Conservation (phyloP, 2,113 vertebrate genomes). For the Seriola dumerili region DNA sequence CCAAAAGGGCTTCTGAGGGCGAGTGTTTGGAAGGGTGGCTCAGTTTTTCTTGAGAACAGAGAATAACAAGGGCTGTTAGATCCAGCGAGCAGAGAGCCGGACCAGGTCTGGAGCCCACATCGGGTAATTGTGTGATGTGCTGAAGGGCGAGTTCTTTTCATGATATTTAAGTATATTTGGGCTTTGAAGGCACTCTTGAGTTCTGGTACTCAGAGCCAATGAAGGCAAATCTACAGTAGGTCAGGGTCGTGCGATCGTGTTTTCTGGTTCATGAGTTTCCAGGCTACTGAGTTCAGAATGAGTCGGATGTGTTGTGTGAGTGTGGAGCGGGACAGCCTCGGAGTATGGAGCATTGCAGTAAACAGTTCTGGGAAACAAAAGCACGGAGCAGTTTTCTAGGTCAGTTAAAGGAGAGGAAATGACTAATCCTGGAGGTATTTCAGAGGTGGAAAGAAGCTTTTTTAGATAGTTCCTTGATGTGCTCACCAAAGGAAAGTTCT, state of each 20-base stretch:
- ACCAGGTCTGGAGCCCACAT: slow-evolving; percentile 14
- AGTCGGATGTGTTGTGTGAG: slow-evolving; percentile 34
- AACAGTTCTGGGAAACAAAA: slow-evolving; percentile 62
- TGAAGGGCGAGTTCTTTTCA: slow-evolving; percentile 7
- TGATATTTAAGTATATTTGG: not conserved
- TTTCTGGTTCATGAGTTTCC: slow-evolving; percentile 68
- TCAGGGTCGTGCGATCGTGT: slow-evolving; percentile 47
- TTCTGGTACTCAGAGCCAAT: slow-evolving; percentile 2
- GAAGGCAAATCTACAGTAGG: slow-evolving; percentile 42
- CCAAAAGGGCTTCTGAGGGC: slow-evolving; percentile 14
- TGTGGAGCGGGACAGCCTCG: slow-evolving; percentile 33
- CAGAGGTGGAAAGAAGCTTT: slow-evolving; percentile 52
- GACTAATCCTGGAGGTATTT: slow-evolving; percentile 64
- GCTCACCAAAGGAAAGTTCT: slow-evolving; percentile 42
- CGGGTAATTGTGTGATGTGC: slow-evolving; percentile 8
- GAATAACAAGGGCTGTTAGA: slow-evolving; percentile 14
- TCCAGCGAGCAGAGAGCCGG: not conserved
- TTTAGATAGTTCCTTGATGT: slow-evolving; percentile 49
- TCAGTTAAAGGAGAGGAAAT: slow-evolving; percentile 66
- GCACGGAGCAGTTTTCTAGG: slow-evolving; percentile 66
- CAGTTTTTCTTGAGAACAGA: slow-evolving; percentile 19
- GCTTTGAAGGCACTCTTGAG: slow-evolving; percentile 22
- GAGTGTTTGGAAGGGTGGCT: slow-evolving; percentile 1
- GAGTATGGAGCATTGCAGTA: slow-evolving; percentile 47
- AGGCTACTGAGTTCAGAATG: slow-evolving; percentile 45